phyloP scores from a whole-genome alignment of 2,113 vertebrate species.

The Eudyptes chrysolophus region DNA sequence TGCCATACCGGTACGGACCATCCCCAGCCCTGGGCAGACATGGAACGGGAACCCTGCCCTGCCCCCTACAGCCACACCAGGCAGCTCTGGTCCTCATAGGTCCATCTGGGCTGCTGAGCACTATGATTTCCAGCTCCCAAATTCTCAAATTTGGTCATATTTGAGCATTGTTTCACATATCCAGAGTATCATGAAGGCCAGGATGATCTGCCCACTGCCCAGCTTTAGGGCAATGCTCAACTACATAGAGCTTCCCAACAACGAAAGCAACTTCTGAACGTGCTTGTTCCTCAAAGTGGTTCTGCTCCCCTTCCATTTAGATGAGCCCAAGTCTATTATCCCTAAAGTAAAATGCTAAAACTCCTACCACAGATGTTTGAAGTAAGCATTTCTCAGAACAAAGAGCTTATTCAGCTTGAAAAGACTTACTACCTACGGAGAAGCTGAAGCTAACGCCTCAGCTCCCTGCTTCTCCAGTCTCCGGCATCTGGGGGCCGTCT shows the following conservation, averaged over 20 bases:
- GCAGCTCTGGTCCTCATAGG: not conserved
- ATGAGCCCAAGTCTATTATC: not conserved
- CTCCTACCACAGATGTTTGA: not conserved
- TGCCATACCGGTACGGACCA: fast-evolving
- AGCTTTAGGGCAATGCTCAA: not conserved
- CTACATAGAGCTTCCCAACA: not conserved
- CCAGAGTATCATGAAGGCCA: not conserved
- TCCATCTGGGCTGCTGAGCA: not conserved
- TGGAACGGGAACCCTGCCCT: not conserved
- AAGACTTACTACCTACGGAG: not conserved
- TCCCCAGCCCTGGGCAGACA: not conserved
- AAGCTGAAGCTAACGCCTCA: not conserved
- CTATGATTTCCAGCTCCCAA: not conserved
- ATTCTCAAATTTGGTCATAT: not conserved
- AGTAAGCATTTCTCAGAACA: conserved; percentile 42
- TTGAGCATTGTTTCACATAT: not conserved
- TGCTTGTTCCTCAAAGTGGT: not conserved
- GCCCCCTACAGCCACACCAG: no score
- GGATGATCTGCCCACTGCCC: not conserved
- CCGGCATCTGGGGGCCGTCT: not conserved
- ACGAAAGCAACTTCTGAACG: not conserved
- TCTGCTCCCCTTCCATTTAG: not conserved
- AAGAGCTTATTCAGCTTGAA: conserved; percentile 57
- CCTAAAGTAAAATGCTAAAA: not conserved
- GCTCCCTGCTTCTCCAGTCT: not conserved